Base-by-base conservation (phyloP, 2,888 invertebrate genomes). In the Polylopha cassiicola region DNA sequence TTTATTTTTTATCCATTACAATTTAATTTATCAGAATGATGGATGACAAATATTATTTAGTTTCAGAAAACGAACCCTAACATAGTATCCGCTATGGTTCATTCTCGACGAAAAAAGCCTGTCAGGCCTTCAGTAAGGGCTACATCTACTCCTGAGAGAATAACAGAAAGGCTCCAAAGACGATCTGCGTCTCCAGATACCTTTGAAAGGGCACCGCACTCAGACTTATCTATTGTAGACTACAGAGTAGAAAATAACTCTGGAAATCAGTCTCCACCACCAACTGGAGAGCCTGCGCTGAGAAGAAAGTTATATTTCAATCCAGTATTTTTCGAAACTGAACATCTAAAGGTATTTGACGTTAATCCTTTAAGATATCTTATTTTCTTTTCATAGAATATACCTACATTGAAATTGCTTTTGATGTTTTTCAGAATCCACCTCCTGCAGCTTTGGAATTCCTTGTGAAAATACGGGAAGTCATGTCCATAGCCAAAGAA, bases 391-490 rank as follows among this genome's bases (percentile, higher is more conserved):
- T n/a, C n/a, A n/a, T n/a, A n/a, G n/a, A 17, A 28, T 37, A 20
- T 24, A 14, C 22, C 13, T 28, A 6, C 15, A 29, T 26, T 37
- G 18, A 36, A 14, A 24, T 16, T 26, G 15, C 4, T 37, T 20
- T 46, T 31, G n/a, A n/a, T n/a, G n/a, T 39, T 39, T 87, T 87
- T 26, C 78, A 95, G 92, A 90, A 94, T 53, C 97, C 97, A 26
- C 96, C 97, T 9, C 95, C 95, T 33, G 95, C 95, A 38, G 96
- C 97, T 8, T 81, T 95, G 43, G 96, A 97, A 64, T 97, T 97
- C 72, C 86, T 97, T 28, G 87, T 89, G 2, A 95, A 95, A 86
- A 94, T 97, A 49, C 89, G 97, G 13, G 95, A 95, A 85, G 95
- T 96, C 10, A 95, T 96, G 69, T 87, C 92, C 8, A 90, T 95